Conservation (phyloP, 2,113 vertebrate species). For the Misgurnus mizolepis region DNA sequence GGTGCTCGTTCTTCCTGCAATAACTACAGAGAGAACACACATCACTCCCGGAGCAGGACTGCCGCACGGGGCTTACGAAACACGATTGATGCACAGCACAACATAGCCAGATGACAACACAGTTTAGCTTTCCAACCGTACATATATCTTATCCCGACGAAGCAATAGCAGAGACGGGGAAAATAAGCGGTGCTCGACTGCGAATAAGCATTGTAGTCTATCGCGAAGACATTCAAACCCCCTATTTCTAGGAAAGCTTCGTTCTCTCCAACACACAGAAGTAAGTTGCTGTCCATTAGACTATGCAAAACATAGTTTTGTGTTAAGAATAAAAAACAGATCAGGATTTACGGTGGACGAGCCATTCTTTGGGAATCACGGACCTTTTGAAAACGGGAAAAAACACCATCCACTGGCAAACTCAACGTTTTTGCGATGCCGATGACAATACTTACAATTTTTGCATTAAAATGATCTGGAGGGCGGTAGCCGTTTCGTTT, state of each 20-base stretch:
- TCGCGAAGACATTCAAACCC: slow-evolving; percentile 40
- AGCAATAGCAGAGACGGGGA: slow-evolving; percentile 31
- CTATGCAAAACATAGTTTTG: slow-evolving; percentile 6
- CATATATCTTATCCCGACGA: slow-evolving; percentile 13
- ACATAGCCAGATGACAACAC: slow-evolving; percentile 20
- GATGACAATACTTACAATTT: slow-evolving; percentile 74
- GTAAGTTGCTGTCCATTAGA: slow-evolving; percentile 30
- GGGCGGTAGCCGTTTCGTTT: slow-evolving; percentile 75
- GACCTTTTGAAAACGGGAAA: slow-evolving; percentile 66
- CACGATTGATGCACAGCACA: neutral
- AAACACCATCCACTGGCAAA: slow-evolving; percentile 61
- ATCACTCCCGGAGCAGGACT: slow-evolving; percentile 38
- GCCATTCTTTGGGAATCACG: slow-evolving; percentile 59
- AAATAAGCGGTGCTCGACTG: slow-evolving; percentile 31
- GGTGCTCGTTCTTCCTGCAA: slow-evolving; percentile 29
- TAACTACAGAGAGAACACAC: slow-evolving; percentile 37
- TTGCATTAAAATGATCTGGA: slow-evolving; percentile 75
- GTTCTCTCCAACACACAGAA: slow-evolving; percentile 23
- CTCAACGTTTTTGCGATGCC: slow-evolving; percentile 41
- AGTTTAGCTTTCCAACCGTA: neutral
- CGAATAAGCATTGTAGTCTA: slow-evolving; percentile 41
- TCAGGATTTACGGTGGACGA: slow-evolving; percentile 46
- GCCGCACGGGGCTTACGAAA: slow-evolving; percentile 17
- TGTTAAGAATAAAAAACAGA: slow-evolving; percentile 11
- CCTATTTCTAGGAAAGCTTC: slow-evolving; percentile 51